These are phyloP conservation scores for Rhagoletis pomonella DNA, from an alignment of 1,140 invertebrate genomes.

Conservation along the genomic window DNA sequence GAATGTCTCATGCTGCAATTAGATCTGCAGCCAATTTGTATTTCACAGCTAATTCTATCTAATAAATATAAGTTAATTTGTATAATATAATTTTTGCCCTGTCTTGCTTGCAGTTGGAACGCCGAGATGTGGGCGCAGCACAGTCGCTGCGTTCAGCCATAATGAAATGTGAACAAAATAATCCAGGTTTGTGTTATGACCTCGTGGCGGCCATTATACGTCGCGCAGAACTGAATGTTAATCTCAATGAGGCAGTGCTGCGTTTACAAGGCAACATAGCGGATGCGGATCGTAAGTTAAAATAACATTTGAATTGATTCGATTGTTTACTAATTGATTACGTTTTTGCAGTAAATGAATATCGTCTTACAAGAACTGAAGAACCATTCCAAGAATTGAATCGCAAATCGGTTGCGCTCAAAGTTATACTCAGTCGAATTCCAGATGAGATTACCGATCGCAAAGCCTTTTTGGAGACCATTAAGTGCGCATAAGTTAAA, in stretches of 20 bases:
- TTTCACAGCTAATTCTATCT: too few species aligned
- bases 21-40: background rate
- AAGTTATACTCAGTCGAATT: slow-evolving; percentile 97
- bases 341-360: slow-evolving; percentile 83
- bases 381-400: slow-evolving; percentile 98
- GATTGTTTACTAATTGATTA: slow-evolving; percentile 8
- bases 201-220: slow-evolving; percentile 91
- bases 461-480: slow-evolving; percentile 99
- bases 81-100: background rate
- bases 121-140: slow-evolving; percentile 88
- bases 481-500: slow-evolving; percentile 83
- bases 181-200: slow-evolving; percentile 95
- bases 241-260: slow-evolving; percentile 94
- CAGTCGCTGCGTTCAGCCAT: slow-evolving; percentile 90
- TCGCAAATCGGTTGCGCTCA: slow-evolving; percentile 92
- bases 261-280: slow-evolving; percentile 91
- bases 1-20: background rate
- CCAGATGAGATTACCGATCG: slow-evolving; percentile 99
- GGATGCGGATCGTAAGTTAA: slow-evolving; percentile 87
- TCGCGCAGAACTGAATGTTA: slow-evolving; percentile 84
- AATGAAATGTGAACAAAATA: slow-evolving; percentile 88
- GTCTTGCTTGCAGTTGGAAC: slow-evolving; percentile 82
- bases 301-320: background rate
- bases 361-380: slow-evolving; percentile 91
- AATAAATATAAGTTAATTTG: background rate